Conservation (phyloP, 1,140 invertebrate genomes). For the Eufriesea mexicana region DNA sequence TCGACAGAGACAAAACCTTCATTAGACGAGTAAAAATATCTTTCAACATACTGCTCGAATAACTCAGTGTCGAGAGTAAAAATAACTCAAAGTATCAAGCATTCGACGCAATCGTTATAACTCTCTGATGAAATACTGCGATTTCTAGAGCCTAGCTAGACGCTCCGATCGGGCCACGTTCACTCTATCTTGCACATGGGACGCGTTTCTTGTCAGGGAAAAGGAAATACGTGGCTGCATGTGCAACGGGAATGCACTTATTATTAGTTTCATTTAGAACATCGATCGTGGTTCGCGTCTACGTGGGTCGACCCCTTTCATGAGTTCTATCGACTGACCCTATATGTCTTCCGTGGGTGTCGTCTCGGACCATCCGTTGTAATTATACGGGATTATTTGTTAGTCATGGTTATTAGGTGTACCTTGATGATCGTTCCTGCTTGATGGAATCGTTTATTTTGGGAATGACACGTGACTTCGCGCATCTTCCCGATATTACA, state of each 20-base stretch:
- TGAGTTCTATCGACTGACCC: background rate
- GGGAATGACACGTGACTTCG: conserved; percentile 1
- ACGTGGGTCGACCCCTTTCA: conserved; percentile 24
- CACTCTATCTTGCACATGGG: background rate
- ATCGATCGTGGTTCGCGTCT: conserved; percentile 58
- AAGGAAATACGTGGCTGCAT: background rate
- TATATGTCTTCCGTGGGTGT: conserved; percentile 46
- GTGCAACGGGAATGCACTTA: conserved; percentile 15
- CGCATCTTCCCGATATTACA: background rate
- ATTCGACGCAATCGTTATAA: no score
- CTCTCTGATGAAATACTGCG: no score
- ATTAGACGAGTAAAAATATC: no score
- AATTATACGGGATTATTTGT: conserved; percentile 71
- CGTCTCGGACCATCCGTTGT: conserved; percentile 65
- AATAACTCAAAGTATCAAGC: no score
- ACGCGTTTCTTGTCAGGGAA: background rate
- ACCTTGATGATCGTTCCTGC: conserved; percentile 58
- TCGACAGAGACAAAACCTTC: no score
- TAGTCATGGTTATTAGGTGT: conserved; percentile 68
- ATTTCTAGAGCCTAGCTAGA: no score
- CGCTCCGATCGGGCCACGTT: no score
- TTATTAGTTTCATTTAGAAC: conserved; percentile 47
- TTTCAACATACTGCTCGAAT: no score
- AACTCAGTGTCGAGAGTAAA: no score
- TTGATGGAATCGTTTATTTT: conserved; percentile 13